Conservation (phyloP, 2,797 vertebrate species). For the Aplochiton taeniatus region DNA sequence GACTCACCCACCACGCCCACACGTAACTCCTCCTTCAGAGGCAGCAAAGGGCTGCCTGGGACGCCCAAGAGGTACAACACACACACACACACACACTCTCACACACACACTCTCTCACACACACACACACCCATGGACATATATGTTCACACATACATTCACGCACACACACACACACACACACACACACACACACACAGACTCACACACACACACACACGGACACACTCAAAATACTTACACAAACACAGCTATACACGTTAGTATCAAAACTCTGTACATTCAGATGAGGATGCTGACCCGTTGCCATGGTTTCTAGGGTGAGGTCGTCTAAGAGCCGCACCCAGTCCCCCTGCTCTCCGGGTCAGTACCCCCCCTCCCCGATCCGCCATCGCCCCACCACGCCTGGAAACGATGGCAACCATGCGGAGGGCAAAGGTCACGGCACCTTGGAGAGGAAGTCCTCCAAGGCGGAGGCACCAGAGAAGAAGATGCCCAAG, state of each 20-base stretch:
- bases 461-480: slow-evolving; percentile 61
- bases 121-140: slow-evolving; percentile 9
- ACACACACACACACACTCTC: slow-evolving; percentile 19
- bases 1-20: slow-evolving; percentile 79
- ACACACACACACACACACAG: slow-evolving; percentile 17
- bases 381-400: slow-evolving; percentile 80
- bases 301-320: slow-evolving; percentile 46
- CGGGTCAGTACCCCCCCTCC: slow-evolving; percentile 83
- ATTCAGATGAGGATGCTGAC: background rate
- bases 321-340: slow-evolving; percentile 81
- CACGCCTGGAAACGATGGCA: slow-evolving; percentile 71
- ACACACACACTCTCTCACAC: background rate
- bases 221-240: background rate
- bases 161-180: background rate
- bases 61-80: slow-evolving; percentile 80
- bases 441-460: slow-evolving; percentile 74
- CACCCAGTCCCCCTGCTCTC: slow-evolving; percentile 88
- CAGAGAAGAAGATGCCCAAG: slow-evolving; percentile 73
- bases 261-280: background rate
- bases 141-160: background rate
- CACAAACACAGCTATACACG: background rate
- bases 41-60: slow-evolving; percentile 70
- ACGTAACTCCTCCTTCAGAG: slow-evolving; percentile 81
- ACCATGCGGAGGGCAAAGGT: slow-evolving; percentile 71
- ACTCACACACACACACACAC: slow-evolving; percentile 16